Percentiles rank a stretch among this genome's conserved stretches.
phyloP scores from a whole-genome alignment of 2,113 vertebrate species.

The Danionella cerebrum region DNA sequence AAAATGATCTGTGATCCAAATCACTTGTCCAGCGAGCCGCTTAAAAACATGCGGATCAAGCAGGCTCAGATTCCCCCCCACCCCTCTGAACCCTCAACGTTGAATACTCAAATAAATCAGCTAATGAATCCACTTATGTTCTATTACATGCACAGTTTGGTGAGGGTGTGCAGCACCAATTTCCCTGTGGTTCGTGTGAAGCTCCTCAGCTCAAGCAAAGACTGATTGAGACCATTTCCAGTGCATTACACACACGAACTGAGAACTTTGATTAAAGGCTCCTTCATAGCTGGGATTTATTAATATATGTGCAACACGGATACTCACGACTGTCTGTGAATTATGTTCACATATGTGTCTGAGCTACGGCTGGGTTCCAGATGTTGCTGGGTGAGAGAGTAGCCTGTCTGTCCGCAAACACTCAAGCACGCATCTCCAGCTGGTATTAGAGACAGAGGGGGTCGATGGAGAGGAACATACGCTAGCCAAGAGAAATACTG shows the following conservation, averaged over 20 bases:
- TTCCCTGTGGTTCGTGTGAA: constrained; percentile 6
- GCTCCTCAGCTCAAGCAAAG: neutral
- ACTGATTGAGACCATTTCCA: constrained; percentile 22
- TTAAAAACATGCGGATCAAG: neutral
- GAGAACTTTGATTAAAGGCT: constrained; percentile 23
- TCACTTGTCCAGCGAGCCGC: neutral
- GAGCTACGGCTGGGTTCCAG: constrained; percentile 22
- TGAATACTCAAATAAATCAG: neutral
- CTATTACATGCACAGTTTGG: neutral
- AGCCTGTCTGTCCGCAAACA: neutral
- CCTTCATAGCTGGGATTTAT: neutral
- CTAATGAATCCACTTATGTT: neutral
- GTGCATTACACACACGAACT: neutral
- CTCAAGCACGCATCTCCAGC: constrained; percentile 11
- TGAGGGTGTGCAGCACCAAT: neutral
- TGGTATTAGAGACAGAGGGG: neutral
- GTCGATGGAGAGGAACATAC: neutral
- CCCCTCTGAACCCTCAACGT: neutral
- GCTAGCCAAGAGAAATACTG: neutral
- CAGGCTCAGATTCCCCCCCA: neutral
- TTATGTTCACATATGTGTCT: neutral
- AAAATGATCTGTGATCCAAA: constrained; percentile 5
- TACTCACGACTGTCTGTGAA: neutral
- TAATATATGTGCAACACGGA: neutral
- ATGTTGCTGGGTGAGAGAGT: constrained; percentile 27